These are phyloP conservation scores for Staurois parvus DNA, from an alignment of 2,797 vertebrate genomes.

Conservation along the genomic window DNA sequence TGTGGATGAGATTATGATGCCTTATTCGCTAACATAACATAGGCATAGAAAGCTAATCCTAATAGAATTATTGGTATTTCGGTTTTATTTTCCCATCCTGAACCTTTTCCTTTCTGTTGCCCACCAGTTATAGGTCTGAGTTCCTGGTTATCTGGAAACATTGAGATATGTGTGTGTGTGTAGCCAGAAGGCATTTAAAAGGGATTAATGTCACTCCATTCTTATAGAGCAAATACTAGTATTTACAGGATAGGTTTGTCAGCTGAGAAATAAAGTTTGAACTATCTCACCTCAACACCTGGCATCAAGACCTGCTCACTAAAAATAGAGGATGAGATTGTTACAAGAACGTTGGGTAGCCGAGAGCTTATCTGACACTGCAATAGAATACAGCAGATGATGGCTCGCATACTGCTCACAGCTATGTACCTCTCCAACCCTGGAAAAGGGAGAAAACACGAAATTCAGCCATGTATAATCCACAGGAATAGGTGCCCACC, in stretches of 20 bases:
- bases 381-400: background rate
- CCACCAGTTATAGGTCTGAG: conserved; percentile 6
- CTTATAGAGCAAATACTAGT: background rate
- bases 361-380: conserved; percentile 23
- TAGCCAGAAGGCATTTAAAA: conserved; percentile 21
- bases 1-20: background rate
- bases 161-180: conserved; percentile 13
- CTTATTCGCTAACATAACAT: background rate
- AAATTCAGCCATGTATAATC: no score
- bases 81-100: background rate
- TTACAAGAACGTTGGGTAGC: conserved; percentile 24
- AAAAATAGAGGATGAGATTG: conserved; percentile 33
- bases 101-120: background rate
- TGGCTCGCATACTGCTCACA: background rate
- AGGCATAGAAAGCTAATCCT: conserved; percentile 1
- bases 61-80: background rate
- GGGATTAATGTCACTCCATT: conserved; percentile 46
- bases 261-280: background rate
- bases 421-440: background rate
- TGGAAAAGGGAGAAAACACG: background rate
- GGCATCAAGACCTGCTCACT: conserved; percentile 9
- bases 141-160: conserved; percentile 10
- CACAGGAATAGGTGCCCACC: no score
- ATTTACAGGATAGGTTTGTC: conserved; percentile 18
- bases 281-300: conserved; percentile 46